Base-by-base conservation (phyloP, 2,113 vertebrate species). In the Trogon surrucura region DNA sequence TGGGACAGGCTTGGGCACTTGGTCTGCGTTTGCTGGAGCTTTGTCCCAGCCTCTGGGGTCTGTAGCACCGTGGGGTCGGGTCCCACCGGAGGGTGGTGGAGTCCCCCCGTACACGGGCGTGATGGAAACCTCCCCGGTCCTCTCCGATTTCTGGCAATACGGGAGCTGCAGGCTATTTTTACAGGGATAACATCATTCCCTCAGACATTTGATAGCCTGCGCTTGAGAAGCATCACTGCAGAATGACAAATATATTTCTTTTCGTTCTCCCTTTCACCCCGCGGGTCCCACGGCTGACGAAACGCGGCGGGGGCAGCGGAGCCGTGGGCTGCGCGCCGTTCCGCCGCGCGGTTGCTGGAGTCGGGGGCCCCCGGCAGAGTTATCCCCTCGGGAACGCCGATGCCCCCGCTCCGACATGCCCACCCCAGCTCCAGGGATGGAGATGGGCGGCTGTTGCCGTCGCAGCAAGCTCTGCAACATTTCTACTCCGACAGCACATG, bases 41-140 rank as follows among this genome's bases (percentile, higher is more conserved):
- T 22, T 21, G 34, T 11, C 32, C 11, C 4, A 3, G 38, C 47
- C 75, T 21, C 53, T 3, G 77, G 34, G 54, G 10, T 3, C n/a
- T 4, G 27, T 18, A 66, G 26, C 44, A 2, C 50, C 4, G 0
- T 1, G 0, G 74, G 9, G 25, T 5, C 4, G 6, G 50, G 60
- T 3, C 27, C 22, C 12, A 1, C 58, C 2, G 13, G 1, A 26
- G 53, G 48, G 6, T 2, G 38, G 1, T 1, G 58, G 34, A 11
- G 85, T 3, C 7, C 30, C 2, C 2, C 57, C 2, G 0, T 3
- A 3, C 56, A 0, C 2, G 1, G 44, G 4, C 2, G 16, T 8
- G 51, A 34, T 13, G 41, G 50, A 54, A 61, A 48, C 7, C 50
- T 32, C 69, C 26, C 86, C 1, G 3, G 9, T 17, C 25, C 65